These are phyloP conservation scores for Stegostoma tigrinum DNA, from an alignment of 2,113 vertebrate species.

Conservation along the genomic window DNA sequence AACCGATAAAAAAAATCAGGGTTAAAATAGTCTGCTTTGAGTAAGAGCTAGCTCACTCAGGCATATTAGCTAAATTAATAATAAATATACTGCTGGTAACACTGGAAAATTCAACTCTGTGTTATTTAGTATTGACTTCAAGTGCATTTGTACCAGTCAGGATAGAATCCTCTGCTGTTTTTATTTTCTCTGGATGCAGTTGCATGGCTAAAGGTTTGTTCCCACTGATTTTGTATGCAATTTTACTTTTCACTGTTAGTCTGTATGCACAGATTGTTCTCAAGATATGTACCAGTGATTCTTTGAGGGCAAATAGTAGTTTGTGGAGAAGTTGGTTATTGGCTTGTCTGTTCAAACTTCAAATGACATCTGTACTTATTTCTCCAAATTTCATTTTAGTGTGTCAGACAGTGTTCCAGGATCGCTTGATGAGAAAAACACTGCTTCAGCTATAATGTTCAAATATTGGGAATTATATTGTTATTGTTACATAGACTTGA, in stretches of 20 bases:
- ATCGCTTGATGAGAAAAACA: slow-evolving; percentile 11
- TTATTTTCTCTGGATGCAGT: background rate
- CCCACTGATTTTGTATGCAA: background rate
- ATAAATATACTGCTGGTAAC: slow-evolving; percentile 31
- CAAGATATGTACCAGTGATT: slow-evolving; percentile 16
- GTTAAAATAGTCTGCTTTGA: slow-evolving; percentile 28
- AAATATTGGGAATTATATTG: slow-evolving; percentile 2
- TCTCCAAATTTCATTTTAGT: background rate
- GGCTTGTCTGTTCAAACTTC: slow-evolving; percentile 14
- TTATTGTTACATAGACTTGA: slow-evolving; percentile 10
- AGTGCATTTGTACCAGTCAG: slow-evolving; percentile 11
- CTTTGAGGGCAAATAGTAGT: background rate
- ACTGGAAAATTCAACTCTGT: background rate
- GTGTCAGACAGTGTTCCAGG: slow-evolving; percentile 23
- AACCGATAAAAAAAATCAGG: slow-evolving; percentile 25
- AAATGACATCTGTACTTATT: slow-evolving; percentile 28
- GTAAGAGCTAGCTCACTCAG: slow-evolving; percentile 33
- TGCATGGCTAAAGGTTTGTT: slow-evolving; percentile 33
- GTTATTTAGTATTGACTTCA: slow-evolving; percentile 32
- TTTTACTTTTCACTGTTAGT: slow-evolving; percentile 21
- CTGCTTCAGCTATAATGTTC: slow-evolving; percentile 10
- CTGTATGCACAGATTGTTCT: slow-evolving; percentile 14
- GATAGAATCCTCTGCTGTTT: background rate
- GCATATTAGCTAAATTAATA: slow-evolving; percentile 29
- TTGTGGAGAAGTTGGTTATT: slow-evolving; percentile 10